Conservation (phyloP, 92 coral and sea anemone species). For the Epizoanthus ramosus region DNA sequence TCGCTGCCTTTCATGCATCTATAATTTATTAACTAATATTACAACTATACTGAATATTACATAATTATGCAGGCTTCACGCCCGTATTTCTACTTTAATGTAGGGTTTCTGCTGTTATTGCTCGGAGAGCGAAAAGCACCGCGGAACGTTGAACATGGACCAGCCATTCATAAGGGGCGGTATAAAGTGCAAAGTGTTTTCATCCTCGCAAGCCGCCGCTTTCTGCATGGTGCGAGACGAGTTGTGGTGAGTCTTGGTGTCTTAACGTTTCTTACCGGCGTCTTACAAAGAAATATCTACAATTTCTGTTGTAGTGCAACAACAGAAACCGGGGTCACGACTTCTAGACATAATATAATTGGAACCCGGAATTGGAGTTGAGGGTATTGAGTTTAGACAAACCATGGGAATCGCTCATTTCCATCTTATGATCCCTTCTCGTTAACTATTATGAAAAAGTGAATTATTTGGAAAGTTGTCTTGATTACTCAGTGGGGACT, state of each 20-base stretch:
- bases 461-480: too few relatives aligned
- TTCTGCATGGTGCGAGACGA: constrained; percentile 95
- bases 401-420: too few relatives aligned
- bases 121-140: constrained; percentile 75
- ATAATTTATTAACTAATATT: background rate
- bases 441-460: too few relatives aligned
- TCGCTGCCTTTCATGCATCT: background rate
- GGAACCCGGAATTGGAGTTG: too few relatives aligned
- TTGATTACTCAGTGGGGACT: too few relatives aligned
- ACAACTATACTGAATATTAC: background rate
- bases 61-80: too few relatives aligned
- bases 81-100: too few relatives aligned
- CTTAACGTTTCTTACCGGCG: background rate
- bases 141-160: constrained; percentile 64
- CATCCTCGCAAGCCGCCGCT: constrained; percentile 73
- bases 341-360: too few relatives aligned
- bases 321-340: too few relatives aligned
- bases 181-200: constrained; percentile 68
- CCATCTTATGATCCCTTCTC: too few relatives aligned
- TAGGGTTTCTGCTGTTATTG: constrained; percentile 98
- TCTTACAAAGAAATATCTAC: background rate
- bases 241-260: constrained; percentile 69
- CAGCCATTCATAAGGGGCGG: constrained; percentile 79
- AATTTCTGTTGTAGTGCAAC: background rate
- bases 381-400: too few relatives aligned